Evolutionary conservation across 2,888 invertebrate genomes (phyloP), one percentile per base, ranked within the genome.

Genomic region (Alloscopus bannaensis): DNA sequence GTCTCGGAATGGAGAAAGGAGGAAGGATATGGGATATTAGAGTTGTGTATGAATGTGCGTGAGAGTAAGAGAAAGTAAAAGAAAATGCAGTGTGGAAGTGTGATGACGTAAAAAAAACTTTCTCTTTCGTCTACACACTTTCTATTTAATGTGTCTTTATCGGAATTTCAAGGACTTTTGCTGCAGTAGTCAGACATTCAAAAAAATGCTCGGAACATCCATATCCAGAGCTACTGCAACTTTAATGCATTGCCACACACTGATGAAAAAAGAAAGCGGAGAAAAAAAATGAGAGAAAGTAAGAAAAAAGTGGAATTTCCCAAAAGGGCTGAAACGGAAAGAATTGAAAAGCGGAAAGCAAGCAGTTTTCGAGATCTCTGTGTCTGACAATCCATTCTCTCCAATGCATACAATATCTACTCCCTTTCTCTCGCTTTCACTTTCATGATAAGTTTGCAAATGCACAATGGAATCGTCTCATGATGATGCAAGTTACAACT

Each of bases 341-440:
- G 66, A 79, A 79, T 79, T 47, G 78, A 66, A 70, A 60, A 65
- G 71, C 60, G 60, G 70, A 50, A 60, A 73, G 70, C 66, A 66
- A 72, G 69, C 73, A 59, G 75, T 57, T 75, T 75, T 75, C 65
- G 55, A 42, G 36, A 40, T 45, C 28, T 68, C 64, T 73, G 65
- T 73, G 72, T 50, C 64, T 72, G 72, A 72, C 72, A 62, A 52
- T 45, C 45, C 64, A 45, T 64, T 64, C 64, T 45, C 28, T 45
- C 52, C 45, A 16, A 50, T 52, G 13, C 60, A 60, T 20, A 28
- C 36, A 20, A 57, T 16, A 57, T 16, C 6, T 8, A 18, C 52
- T n/a, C 47, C 11, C 52, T 52, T 47, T n/a, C n/a, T 45, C 18
- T 45, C n/a, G 3, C n/a, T 45, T 16, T 45, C 45, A 36, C 45